Evolutionary conservation across 2,888 invertebrate species (phyloP), one percentile per base, ranked within the genome.

Genomic region (Drosophila acutilabella): DNA sequence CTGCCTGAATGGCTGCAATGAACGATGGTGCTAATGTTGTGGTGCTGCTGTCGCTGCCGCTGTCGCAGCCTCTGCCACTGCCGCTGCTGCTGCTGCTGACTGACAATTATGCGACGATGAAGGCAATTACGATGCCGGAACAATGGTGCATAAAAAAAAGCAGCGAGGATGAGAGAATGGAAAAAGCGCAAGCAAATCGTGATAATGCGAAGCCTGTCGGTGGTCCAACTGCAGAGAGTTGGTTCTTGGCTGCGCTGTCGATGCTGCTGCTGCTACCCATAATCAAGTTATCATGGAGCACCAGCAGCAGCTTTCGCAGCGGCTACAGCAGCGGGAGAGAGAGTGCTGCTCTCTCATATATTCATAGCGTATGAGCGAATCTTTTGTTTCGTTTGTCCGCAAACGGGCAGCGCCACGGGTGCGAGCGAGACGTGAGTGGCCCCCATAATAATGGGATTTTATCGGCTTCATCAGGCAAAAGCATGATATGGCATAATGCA

Each of bases 401-500:
- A 91, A 87, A 80, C 71, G 80, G 62, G 14, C n/a, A 38, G 50
- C 50, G 57, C 62, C 64, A 58, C 61, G 62, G 69, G 91, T 77
- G 90, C 78, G 86, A 92, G 71, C 77, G 88, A 83, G 89, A 91
- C 72, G 74, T 74, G 80, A 74, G 80, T 87, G 80, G 78, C 90
- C 90, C 91, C 91, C 91, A 91, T 91, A 92, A 92, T 92, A 92
- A 92, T 92, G 88, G 90, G 92, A 91, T 91, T 92, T 92, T 92
- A 91, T 91, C 91, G 90, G 90, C 88, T 91, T 91, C 91, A 91
- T 91, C 92, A 76, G 78, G 76, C 79, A 74, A 52, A 92, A 91
- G 90, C 81, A 91, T 91, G 91, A 90, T 91, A 91, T 91, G 89
- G 90, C 90, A 91, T 91, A 87, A 91, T 90, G 91, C 83, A 79